Conservation (phyloP, 2,888 invertebrate genomes). For the Drosophila suboccidentalis region DNA sequence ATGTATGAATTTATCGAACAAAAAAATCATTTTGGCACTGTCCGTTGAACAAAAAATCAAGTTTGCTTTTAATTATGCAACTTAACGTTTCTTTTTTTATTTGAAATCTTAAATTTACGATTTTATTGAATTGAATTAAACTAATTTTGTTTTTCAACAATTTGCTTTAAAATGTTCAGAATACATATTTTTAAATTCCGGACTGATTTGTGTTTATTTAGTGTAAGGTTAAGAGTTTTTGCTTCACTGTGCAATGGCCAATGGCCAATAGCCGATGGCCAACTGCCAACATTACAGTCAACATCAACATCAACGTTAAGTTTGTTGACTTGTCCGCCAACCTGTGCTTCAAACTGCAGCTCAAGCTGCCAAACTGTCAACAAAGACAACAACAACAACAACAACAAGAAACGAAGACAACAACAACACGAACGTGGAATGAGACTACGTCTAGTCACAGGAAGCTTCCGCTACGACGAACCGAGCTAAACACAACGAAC, state of each 20-base stretch:
- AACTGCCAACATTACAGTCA: constrained; percentile 32
- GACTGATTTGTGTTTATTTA: too few species aligned
- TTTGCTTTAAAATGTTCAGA: neutral
- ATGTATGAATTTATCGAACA: too few species aligned
- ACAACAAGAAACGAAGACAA: constrained; percentile 1
- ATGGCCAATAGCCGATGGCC: constrained; percentile 10
- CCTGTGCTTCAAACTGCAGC: constrained; percentile 71
- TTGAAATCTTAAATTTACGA: too few species aligned
- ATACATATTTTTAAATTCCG: neutral
- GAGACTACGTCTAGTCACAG: constrained; percentile 56
- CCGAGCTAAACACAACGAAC: constrained; percentile 54
- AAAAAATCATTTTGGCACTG: too few species aligned
- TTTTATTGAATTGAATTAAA: too few species aligned
- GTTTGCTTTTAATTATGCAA: too few species aligned
- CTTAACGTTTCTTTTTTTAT: too few species aligned
- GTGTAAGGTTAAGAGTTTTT: too few species aligned
- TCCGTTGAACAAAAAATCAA: too few species aligned
- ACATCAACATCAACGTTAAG: constrained; percentile 66
- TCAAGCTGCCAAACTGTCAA: constrained; percentile 35
- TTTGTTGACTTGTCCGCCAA: constrained; percentile 77
- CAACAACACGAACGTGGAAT: constrained; percentile 18
- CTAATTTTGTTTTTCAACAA: too few species aligned
- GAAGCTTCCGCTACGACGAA: constrained; percentile 72
- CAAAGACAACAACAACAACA: constrained; percentile 23
- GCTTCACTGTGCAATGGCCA: neutral